Base-by-base conservation (phyloP, 2,113 vertebrate genomes). In the Mellivora capensis region DNA sequence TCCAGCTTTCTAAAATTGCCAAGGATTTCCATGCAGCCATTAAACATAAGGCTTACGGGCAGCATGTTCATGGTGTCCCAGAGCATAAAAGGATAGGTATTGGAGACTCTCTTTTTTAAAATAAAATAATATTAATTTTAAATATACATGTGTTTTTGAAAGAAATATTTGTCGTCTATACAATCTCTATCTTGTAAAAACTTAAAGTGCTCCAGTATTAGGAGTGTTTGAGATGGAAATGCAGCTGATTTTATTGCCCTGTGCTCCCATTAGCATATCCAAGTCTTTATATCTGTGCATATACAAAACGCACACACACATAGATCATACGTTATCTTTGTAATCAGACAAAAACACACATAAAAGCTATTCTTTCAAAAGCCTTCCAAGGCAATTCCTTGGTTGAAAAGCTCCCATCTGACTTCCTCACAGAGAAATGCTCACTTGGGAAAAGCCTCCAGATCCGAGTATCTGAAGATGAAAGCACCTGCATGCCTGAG, bases 131-230 rank as follows among this genome's bases (percentile, higher is more conserved):
- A 27, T 34, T 59, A 82, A 80, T 3, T n/a, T 9, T 57, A 87
- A 91, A 29, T n/a, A 21, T 15, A 49, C 11, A 42, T 88, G 83
- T 93, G 29, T 13, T 54, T 69, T 64, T 69, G 8, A 31, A 67
- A 87, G 88, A 77, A 49, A 18, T 27, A 61, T 79, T 69, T 77
- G 15, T 13, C 37, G 8, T 54, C 88, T 31, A 20, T 49, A 39
- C 54, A 14, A 62, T 54, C 62, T 80, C 2, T 90, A 25, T 37
- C 34, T 72, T 59, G 34, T 18, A 27, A 90, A 92, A 97, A 64
- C 3, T 94, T 27, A 74, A 69, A 80, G 82, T n/a, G 71, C 27
- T 21, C 77, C 71, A 52, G 37, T 96, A 89, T 72, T 72, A 87
- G 71, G 54, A 91, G 25, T 34, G 18, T 4, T 67, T 80, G 62